phyloP scores from a whole-genome alignment of 2,113 vertebrate genomes.

The Oncorhynchus gorbuscha region DNA sequence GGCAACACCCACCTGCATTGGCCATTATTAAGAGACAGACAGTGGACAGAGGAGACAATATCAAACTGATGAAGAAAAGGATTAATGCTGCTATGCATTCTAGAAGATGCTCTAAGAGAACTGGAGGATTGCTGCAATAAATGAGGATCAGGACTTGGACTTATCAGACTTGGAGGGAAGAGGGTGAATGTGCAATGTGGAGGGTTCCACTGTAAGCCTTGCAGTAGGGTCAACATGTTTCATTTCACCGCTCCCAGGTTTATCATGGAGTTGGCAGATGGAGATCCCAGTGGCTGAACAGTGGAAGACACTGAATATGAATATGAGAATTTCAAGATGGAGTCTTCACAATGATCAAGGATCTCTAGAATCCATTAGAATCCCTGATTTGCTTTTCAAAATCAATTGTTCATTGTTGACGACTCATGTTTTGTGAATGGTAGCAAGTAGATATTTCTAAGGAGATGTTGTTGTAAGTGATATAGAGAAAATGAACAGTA shows the following conservation, averaged over 20 bases:
- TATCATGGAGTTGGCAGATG: not conserved
- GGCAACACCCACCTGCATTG: constrained; percentile 31
- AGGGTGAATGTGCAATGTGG: not conserved
- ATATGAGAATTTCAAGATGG: constrained; percentile 23
- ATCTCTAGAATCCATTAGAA: constrained; percentile 21
- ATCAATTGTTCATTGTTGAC: constrained; percentile 38
- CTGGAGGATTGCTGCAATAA: constrained; percentile 66
- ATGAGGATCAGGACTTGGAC: constrained; percentile 24
- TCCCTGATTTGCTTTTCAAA: constrained; percentile 32
- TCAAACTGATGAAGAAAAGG: constrained; percentile 41
- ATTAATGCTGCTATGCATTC: constrained; percentile 72
- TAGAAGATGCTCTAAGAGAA: constrained; percentile 63
- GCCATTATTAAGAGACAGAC: not conserved
- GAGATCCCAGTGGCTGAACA: constrained; percentile 18
- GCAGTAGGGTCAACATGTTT: constrained; percentile 27
- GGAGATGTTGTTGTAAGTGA: constrained; percentile 20
- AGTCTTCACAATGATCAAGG: constrained; percentile 26
- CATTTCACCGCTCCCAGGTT: constrained; percentile 7
- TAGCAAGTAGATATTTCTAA: constrained; percentile 50
- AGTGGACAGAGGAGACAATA: constrained; percentile 5
- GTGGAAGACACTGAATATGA: constrained; percentile 25
- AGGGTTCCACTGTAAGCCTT: constrained; percentile 24
- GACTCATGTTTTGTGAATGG: constrained; percentile 43
- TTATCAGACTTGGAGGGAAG: not conserved
- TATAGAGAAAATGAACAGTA: constrained; percentile 45